phyloP scores from a whole-genome alignment of 2,888 invertebrate genomes.

The Xiphydria camelus region DNA sequence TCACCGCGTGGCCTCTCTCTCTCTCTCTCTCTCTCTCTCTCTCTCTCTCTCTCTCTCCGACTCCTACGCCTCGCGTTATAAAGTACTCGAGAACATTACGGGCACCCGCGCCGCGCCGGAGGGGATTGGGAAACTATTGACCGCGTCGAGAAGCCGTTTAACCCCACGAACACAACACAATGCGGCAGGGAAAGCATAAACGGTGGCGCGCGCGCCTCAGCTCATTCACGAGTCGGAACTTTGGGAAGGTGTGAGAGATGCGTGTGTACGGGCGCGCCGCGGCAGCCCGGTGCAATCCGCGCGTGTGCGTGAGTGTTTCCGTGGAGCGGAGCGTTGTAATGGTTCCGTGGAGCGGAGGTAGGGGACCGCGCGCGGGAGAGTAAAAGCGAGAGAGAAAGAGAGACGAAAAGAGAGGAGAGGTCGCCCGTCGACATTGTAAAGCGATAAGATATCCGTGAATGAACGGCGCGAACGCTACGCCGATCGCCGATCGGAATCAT shows the following conservation, averaged over 20 bases:
- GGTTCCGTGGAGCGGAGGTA: constrained; percentile 1
- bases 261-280: too few species aligned
- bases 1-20: too few species aligned
- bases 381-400: constrained; percentile 13
- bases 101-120: constrained; percentile 11
- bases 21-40: constrained; percentile 7
- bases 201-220: constrained; percentile 36
- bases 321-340: too few species aligned
- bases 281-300: too few species aligned
- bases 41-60: constrained; percentile 9
- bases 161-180: constrained; percentile 37
- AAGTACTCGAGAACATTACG: neutral
- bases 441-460: constrained; percentile 42
- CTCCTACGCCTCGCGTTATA: neutral
- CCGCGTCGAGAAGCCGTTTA: constrained; percentile 45
- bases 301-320: too few species aligned
- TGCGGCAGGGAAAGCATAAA: constrained; percentile 43
- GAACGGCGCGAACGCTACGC: constrained; percentile 25
- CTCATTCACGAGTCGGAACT: constrained; percentile 46
- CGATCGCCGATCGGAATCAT: constrained; percentile 39
- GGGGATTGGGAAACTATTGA: constrained; percentile 51
- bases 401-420: neutral
- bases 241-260: constrained; percentile 32
- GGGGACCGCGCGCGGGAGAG: constrained; percentile 2
- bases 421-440: constrained; percentile 27